Percentiles rank a stretch among this genome's conserved stretches.
phyloP scores from a whole-genome alignment of 2,888 invertebrate genomes.

The Steromphala cineraria region DNA sequence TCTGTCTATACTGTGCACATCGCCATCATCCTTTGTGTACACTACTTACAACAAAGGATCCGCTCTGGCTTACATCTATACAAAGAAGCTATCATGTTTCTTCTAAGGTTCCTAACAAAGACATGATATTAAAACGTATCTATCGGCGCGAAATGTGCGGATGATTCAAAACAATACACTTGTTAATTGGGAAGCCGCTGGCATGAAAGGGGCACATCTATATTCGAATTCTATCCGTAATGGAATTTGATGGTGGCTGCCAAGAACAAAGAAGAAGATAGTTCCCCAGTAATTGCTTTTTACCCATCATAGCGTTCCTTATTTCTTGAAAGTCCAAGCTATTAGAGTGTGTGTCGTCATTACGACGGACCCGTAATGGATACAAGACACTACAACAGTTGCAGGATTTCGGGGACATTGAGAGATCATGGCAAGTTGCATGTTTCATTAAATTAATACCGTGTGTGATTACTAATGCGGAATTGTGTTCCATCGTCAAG shows the following conservation, averaged over 20 bases:
- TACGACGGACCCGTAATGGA: not conserved
- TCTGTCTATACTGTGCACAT: no score
- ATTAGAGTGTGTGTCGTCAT: not conserved
- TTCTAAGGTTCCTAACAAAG: no score
- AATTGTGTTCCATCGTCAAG: constrained; percentile 6
- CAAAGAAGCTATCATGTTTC: no score
- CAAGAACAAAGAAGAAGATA: not conserved
- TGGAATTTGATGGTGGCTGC: not conserved
- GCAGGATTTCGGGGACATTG: not conserved
- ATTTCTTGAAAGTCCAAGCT: not conserved
- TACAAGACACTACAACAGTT: not conserved
- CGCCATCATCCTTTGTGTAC: no score
- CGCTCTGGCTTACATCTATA: no score
- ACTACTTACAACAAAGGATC: no score
- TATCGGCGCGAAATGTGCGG: not conserved
- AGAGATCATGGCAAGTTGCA: constrained; percentile 13
- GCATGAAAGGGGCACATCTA: not conserved
- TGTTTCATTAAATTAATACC: constrained; percentile 20
- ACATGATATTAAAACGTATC: no score
- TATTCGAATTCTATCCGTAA: not conserved
- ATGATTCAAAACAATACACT: not conserved
- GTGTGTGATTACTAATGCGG: constrained; percentile 19
- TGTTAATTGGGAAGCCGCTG: not conserved
- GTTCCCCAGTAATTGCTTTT: constrained; percentile 9
- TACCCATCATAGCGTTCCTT: not conserved